phyloP scores from a whole-genome alignment of 2,797 vertebrate species.

The Buceros bicornis region DNA sequence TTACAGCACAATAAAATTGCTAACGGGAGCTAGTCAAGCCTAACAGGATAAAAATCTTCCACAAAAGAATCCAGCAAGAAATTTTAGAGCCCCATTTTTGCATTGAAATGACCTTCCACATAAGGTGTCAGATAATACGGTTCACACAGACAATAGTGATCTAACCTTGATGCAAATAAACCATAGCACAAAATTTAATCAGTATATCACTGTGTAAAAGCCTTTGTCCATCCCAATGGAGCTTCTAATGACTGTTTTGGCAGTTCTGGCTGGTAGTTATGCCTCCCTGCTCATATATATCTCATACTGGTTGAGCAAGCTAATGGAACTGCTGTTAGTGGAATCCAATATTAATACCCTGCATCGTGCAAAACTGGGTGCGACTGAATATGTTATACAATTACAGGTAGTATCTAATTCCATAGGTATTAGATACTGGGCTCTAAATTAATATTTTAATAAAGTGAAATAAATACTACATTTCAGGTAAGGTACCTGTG shows the following conservation, averaged over 20 bases:
- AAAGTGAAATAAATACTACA: slow-evolving; percentile 74
- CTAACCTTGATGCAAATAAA: slow-evolving; percentile 83
- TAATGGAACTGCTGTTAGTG: slow-evolving; percentile 80
- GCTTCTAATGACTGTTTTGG: slow-evolving; percentile 82
- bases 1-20: not conserved
- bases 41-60: slow-evolving; percentile 16
- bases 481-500: slow-evolving; percentile 67
- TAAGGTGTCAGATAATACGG: slow-evolving; percentile 66
- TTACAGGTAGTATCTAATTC: slow-evolving; percentile 80
- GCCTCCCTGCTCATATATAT: slow-evolving; percentile 76
- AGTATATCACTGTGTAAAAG: slow-evolving; percentile 78
- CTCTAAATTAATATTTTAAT: slow-evolving; percentile 80
- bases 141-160: slow-evolving; percentile 52
- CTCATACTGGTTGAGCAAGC: slow-evolving; percentile 78
- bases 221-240: slow-evolving; percentile 80
- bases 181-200: slow-evolving; percentile 81
- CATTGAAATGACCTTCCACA: slow-evolving; percentile 76
- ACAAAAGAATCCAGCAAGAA: slow-evolving; percentile 6
- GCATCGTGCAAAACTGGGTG: slow-evolving; percentile 74
- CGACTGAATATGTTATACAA: slow-evolving; percentile 77
- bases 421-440: slow-evolving; percentile 73
- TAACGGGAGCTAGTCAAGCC: not conserved
- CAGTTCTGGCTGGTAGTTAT: slow-evolving; percentile 77
- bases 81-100: slow-evolving; percentile 52
- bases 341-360: slow-evolving; percentile 82